Evolutionary conservation across 2,797 vertebrate species (phyloP).

Genomic region (Neosilurus hyrtlii): DNA sequence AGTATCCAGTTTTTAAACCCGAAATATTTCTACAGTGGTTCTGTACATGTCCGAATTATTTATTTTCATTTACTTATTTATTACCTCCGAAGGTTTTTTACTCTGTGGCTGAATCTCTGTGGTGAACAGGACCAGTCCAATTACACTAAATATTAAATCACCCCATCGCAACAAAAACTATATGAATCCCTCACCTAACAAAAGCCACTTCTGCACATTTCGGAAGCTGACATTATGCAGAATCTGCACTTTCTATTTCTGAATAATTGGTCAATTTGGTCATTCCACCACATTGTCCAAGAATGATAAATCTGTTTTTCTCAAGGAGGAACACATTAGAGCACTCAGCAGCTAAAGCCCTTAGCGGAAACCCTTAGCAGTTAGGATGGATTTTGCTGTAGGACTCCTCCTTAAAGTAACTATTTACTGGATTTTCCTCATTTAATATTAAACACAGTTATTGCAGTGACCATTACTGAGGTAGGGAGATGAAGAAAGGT

Average conservation of each 20-base stretch:
- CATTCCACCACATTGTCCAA: constrained; percentile 60
- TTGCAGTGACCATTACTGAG: constrained; percentile 45
- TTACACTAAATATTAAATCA: constrained; percentile 65
- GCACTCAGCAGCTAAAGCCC: constrained; percentile 40
- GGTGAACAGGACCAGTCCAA: constrained; percentile 59
- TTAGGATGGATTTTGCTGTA: constrained; percentile 52
- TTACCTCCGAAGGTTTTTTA: constrained; percentile 51
- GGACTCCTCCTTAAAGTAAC: constrained; percentile 43
- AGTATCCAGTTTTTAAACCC: neutral
- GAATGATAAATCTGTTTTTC: constrained; percentile 69
- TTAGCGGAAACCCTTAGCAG: constrained; percentile 46
- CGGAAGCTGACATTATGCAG: constrained; percentile 63
- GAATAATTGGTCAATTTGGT: constrained; percentile 74
- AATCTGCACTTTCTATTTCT: constrained; percentile 67
- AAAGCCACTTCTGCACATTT: constrained; percentile 60
- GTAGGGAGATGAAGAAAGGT: constrained; percentile 17
- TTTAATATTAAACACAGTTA: constrained; percentile 56
- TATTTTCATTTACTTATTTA: too few species aligned
- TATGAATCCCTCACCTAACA: constrained; percentile 51
- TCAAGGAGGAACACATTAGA: constrained; percentile 59
- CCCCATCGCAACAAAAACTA: constrained; percentile 55
- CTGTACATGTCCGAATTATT: neutral
- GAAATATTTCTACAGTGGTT: constrained; percentile 11
- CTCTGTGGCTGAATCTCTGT: constrained; percentile 49
- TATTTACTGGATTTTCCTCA: constrained; percentile 52